phyloP scores from a whole-genome alignment of 2,797 vertebrate species.

The Myoxocephalus aenaeus region DNA sequence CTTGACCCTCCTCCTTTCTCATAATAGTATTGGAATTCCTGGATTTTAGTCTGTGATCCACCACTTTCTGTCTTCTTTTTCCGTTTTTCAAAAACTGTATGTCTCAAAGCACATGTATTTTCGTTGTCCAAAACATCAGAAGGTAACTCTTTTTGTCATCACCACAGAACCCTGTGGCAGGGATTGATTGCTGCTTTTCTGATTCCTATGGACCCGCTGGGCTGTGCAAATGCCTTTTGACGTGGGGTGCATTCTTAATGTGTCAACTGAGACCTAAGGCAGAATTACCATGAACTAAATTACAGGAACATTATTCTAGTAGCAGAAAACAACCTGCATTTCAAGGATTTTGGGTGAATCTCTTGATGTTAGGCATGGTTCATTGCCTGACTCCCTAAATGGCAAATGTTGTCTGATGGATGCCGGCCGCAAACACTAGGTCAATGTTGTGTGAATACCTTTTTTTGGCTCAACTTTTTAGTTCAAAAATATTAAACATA shows the following conservation, averaged over 20 bases:
- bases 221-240: constrained; percentile 78
- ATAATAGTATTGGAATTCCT: background rate
- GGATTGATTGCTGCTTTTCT: constrained; percentile 70
- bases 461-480: constrained; percentile 7
- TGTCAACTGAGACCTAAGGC: constrained; percentile 64
- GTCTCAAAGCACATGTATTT: constrained; percentile 25
- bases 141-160: constrained; percentile 52
- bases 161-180: constrained; percentile 56
- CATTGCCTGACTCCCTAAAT: constrained; percentile 39
- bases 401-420: constrained; percentile 31
- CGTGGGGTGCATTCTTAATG: constrained; percentile 72
- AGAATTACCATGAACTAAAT: constrained; percentile 59
- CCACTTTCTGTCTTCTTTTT: background rate
- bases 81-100: background rate
- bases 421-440: background rate
- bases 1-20: constrained; percentile 6
- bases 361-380: constrained; percentile 21
- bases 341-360: constrained; percentile 20
- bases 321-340: constrained; percentile 12
- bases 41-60: background rate
- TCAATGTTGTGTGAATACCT: background rate
- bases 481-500: background rate
- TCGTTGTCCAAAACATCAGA: constrained; percentile 39
- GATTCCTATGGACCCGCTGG: constrained; percentile 67
- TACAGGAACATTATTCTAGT: constrained; percentile 31